Evolutionary conservation across 1,140 invertebrate species (phyloP), one percentile per base, ranked within the genome.

Genomic region (Batillaria attramentaria): DNA sequence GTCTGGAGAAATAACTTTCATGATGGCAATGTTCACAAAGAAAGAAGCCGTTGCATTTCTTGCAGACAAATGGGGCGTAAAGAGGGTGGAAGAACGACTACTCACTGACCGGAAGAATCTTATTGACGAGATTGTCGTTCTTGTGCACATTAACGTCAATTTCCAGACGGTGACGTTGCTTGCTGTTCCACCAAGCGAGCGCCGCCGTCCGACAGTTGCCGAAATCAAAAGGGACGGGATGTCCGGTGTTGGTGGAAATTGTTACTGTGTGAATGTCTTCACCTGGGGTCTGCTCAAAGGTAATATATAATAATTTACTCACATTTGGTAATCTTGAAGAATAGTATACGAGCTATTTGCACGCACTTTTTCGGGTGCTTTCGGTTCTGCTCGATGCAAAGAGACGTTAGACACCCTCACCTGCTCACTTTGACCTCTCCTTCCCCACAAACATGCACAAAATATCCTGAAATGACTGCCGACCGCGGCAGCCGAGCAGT

Each of bases 91-190:
- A 35, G 31, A 73, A 16, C 81, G 74, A 70, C n/a, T 77, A 33
- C 18, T 43, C 18, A 73, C 31, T 31, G 69, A 70, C 68, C 41
- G 28, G 42, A 46, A n/a, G 31, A 8, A 6, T 1, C 68, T 84
- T 1, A 57, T 82, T 3, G 79, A 80, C 46, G 65, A 78, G 4
- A 73, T 82, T 20, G 77, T 73, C 10, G 42, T 54, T 10, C 43
- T 33, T 13, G 72, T 80, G 6, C 83, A 80, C 33, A 57, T 46
- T 69, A 31, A 60, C 8, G 72, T 82, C 18, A 72, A 60, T 5
- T 82, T 84, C 68, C 80, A 82, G 35, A 82, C 72, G 50, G 35
- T 82, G 3, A 76, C 68, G 18, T 60, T 84, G 20, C 66, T 82
- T 46, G 70, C 76, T 66, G 39, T 50, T 28, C 70, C 72, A 6